Evolutionary conservation across 2,888 invertebrate species (phyloP).

Genomic region (Chouioia cunea): DNA sequence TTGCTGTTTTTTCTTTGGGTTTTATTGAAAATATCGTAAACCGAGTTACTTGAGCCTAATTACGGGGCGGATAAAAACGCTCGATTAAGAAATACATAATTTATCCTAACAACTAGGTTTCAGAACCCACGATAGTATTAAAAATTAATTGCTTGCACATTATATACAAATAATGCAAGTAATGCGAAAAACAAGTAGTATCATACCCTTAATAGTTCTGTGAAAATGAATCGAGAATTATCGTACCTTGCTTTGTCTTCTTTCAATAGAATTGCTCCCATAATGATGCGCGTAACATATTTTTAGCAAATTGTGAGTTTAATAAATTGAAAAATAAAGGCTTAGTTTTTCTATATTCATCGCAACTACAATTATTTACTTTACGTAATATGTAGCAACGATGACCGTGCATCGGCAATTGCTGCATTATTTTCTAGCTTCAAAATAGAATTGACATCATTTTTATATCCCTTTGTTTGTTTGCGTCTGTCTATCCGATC

Average conservation of each 20-base stretch:
- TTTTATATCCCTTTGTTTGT: too few species aligned
- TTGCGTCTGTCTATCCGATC: too few species aligned
- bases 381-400: constrained; percentile 34
- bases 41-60: too few species aligned
- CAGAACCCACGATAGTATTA: not conserved
- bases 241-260: constrained; percentile 26
- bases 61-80: too few species aligned
- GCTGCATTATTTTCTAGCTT: not conserved
- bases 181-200: not conserved
- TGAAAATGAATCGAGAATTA: constrained; percentile 13
- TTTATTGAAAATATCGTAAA: not conserved
- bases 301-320: constrained; percentile 40
- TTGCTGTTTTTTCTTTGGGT: not conserved
- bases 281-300: constrained; percentile 27
- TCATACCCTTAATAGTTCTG: constrained; percentile 10
- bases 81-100: constrained; percentile 24
- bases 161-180: not conserved
- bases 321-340: constrained; percentile 39
- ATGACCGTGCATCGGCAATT: constrained; percentile 35
- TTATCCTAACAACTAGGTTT: constrained; percentile 8
- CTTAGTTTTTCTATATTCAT: constrained; percentile 29
- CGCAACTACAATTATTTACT: constrained; percentile 17
- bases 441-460: too few species aligned
- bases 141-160: constrained; percentile 7
- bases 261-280: constrained; percentile 16